Evolutionary conservation across 2,888 invertebrate species (phyloP).

Genomic region (Rhyacophila evoluta): DNA sequence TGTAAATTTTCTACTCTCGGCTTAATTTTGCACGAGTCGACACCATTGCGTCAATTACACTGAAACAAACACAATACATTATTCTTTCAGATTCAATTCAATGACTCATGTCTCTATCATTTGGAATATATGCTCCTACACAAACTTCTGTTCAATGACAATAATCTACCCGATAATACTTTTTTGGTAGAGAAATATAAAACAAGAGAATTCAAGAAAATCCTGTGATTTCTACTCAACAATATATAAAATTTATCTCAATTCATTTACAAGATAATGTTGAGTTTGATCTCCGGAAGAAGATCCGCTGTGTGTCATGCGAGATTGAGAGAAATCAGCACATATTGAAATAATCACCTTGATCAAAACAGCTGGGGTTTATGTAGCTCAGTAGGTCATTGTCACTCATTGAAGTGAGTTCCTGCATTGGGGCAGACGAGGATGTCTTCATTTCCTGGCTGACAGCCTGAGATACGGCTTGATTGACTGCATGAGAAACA

Average conservation of each 20-base stretch:
- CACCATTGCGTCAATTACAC: not conserved
- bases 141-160: too few relatives aligned
- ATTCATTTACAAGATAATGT: too few relatives aligned
- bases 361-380: constrained; percentile 88
- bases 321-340: not conserved
- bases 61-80: constrained; percentile 8
- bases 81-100: not conserved
- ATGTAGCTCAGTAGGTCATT: constrained; percentile 90
- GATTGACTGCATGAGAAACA: constrained; percentile 60
- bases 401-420: constrained; percentile 87
- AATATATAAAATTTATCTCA: too few relatives aligned
- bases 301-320: too few relatives aligned
- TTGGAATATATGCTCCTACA: too few relatives aligned
- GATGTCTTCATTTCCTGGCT: constrained; percentile 67
- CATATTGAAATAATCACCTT: constrained; percentile 65
- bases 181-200: too few relatives aligned
- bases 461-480: constrained; percentile 67
- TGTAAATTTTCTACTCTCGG: constrained; percentile 1
- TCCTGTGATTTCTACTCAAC: too few relatives aligned
- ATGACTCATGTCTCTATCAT: too few relatives aligned
- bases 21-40: constrained; percentile 12
- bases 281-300: too few relatives aligned
- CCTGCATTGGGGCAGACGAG: constrained; percentile 75
- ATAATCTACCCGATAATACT: too few relatives aligned
- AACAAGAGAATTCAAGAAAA: too few relatives aligned